A percentile compares a stretch with the other conserved stretches of the same genome.
phyloP scores from a whole-genome alignment of 2,797 vertebrate species.

The Malurus splendens region DNA sequence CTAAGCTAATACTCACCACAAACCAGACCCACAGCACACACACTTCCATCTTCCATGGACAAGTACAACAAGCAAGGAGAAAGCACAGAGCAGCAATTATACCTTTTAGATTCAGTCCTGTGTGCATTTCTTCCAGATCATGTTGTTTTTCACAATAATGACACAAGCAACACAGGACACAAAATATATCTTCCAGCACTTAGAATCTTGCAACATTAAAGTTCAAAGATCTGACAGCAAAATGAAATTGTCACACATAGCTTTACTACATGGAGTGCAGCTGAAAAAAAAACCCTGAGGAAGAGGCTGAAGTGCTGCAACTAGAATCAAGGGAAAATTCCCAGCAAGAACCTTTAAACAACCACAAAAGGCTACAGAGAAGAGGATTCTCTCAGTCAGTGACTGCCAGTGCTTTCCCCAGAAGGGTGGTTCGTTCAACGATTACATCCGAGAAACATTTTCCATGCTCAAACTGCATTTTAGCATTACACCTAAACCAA shows the following conservation, averaged over 20 bases:
- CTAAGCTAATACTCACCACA: not conserved
- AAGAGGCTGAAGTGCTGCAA: not conserved
- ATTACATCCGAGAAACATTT: not conserved
- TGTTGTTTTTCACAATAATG: not conserved
- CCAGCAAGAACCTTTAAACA: not conserved
- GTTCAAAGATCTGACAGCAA: not conserved
- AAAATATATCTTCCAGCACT: not conserved
- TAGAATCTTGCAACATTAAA: not conserved
- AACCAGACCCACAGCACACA: not conserved
- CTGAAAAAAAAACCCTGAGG: accelerated
- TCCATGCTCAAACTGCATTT: not conserved
- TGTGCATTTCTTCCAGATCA: not conserved
- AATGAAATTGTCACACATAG: not conserved
- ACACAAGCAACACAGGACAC: not conserved
- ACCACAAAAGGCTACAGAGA: not conserved
- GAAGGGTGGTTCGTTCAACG: not conserved
- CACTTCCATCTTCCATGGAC: not conserved
- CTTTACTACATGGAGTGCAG: not conserved
- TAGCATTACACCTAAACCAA: not conserved
- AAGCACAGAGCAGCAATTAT: not conserved
- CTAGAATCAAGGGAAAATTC: slow-evolving; percentile 3
- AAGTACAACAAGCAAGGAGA: not conserved
- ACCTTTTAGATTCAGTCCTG: not conserved
- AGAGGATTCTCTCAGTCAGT: not conserved
- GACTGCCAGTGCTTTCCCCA: not conserved